phyloP scores from a whole-genome alignment of 2,888 invertebrate genomes.

The Punctoribates punctum region DNA sequence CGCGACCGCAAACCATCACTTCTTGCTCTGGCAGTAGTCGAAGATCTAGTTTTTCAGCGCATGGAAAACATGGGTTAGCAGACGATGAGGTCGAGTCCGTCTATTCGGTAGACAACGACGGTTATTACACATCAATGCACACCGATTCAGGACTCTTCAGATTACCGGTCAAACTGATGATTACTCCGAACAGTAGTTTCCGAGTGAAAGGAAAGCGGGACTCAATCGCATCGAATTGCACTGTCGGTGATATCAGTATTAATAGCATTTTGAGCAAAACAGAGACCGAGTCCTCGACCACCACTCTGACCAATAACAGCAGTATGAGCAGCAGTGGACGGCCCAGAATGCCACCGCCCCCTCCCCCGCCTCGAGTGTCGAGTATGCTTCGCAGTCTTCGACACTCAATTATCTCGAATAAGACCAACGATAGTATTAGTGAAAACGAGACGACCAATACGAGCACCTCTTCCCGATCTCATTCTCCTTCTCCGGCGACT shows the following conservation, averaged over 20 bases:
- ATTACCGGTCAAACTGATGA: conserved; percentile 31
- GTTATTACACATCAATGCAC: conserved; percentile 96
- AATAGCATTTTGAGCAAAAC: conserved; percentile 47
- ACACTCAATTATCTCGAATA: background rate
- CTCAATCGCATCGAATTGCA: conserved; percentile 44
- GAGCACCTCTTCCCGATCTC: conserved; percentile 32
- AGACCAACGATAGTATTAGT: conserved; percentile 4
- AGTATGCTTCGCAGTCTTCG: conserved; percentile 42
- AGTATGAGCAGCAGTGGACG: conserved; percentile 38
- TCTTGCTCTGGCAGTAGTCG: conserved; percentile 25
- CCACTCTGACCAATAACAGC: conserved; percentile 42
- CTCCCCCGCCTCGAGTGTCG: conserved; percentile 48
- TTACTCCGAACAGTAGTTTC: conserved; percentile 40
- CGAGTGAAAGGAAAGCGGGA: conserved; percentile 39
- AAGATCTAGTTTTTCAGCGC: conserved; percentile 4
- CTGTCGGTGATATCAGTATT: conserved; percentile 47
- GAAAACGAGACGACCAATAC: conserved; percentile 1
- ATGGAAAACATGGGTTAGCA: conserved; percentile 39
- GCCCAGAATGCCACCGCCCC: conserved; percentile 44
- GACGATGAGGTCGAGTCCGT: conserved; percentile 84
- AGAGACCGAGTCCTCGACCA: conserved; percentile 46
- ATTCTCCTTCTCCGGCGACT: conserved; percentile 43
- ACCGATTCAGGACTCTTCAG: conserved; percentile 77
- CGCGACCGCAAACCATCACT: background rate
- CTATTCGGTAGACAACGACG: conserved; percentile 94